Evolutionary conservation across 2,113 vertebrate genomes (phyloP), one percentile per base, ranked within the genome.

Genomic region (Rhadina sibilatrix): DNA sequence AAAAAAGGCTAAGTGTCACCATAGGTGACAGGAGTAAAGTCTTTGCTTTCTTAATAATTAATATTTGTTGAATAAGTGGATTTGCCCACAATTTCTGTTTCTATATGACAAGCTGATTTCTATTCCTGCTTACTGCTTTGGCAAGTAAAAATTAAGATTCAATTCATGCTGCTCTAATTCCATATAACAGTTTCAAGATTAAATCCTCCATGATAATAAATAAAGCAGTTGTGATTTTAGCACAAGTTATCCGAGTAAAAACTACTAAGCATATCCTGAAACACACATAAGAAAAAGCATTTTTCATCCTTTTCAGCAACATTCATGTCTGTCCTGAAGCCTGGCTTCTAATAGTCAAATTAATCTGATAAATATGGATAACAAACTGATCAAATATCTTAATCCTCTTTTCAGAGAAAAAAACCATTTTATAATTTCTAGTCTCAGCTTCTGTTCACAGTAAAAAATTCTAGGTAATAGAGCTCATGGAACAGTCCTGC

Each of bases 21-120:
- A 31, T 3, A 47, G 11, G 9, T 78, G 37, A 31, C 6, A 64
- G 31, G 21, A 76, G 9, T 49, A 49, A 35, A 18, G 6, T 37
- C n/a, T 77, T 87, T 46, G 9, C 31, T 64, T 65, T 85, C 61
- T 60, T 50, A 69, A 68, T 47, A 70, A 88, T 91, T 72, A 63
- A 38, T 90, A 12, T 83, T 78, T 90, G 14, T 68, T 86, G 11
- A n/a, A 20, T 54, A 75, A 86, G 50, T 81, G 63, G 5, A 84
- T 91, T 77, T 96, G 52, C 28, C 23, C 35, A 57, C 37, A 37
- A 37, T 59, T 80, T 92, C 83, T 96, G 83, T 83, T 97, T 94
- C 63, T 61, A 65, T 52, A 38, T 28, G 21, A 60, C 14, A 75
- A 79, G 9, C 2, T 79, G 28, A 49, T 91, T 94, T 38, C 25